Percentiles rank a stretch among this genome's conserved stretches.
Conservation (phyloP, 2,113 vertebrate genomes). For the Pseudonaja textilis region DNA sequence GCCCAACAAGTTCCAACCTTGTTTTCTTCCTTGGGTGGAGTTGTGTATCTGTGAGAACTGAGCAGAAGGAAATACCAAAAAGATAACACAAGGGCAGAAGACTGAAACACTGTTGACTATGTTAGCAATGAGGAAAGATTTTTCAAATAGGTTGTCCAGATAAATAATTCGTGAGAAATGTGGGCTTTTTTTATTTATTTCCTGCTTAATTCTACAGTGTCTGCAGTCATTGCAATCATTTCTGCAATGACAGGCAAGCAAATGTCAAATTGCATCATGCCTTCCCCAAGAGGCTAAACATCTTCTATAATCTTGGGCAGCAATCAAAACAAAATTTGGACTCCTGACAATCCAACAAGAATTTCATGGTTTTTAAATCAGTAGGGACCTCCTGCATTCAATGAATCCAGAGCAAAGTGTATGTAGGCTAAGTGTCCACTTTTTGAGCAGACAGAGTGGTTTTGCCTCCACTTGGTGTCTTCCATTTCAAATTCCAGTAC, state of each 20-base stretch:
- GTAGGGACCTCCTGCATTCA: not conserved
- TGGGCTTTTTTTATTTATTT: too few relatives aligned
- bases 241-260: not conserved
- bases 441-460: not conserved
- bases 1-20: not conserved
- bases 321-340: not conserved
- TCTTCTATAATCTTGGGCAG: not conserved
- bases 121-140: not conserved
- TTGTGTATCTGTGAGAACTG: not conserved
- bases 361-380: not conserved
- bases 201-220: not conserved
- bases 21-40: not conserved
- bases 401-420: not conserved
- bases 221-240: not conserved
- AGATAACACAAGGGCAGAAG: not conserved
- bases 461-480: not conserved
- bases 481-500: not conserved
- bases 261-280: not conserved
- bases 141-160: not conserved
- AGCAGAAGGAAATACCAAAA: not conserved
- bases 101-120: not conserved
- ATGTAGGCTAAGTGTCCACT: not conserved
- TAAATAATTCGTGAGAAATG: not conserved
- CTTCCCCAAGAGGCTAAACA: not conserved
- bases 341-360: not conserved